phyloP scores from a whole-genome alignment of 2,113 vertebrate species.

The Cinclus cinclus region DNA sequence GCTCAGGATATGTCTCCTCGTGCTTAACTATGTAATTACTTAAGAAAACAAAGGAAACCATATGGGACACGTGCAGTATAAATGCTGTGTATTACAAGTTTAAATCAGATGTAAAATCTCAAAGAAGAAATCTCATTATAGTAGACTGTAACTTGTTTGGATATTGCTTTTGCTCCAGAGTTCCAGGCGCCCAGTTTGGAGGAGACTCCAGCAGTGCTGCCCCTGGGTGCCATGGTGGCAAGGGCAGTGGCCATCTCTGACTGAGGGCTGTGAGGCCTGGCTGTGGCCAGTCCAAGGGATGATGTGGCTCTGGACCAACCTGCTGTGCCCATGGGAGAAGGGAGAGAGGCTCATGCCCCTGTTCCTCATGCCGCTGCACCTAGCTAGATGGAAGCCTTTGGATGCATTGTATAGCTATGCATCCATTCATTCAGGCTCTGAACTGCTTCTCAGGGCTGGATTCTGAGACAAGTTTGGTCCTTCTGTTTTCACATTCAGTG shows the following conservation, averaged over 20 bases:
- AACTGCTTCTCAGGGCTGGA: neutral
- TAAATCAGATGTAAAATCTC: neutral
- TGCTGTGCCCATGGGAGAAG: neutral
- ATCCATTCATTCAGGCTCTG: neutral
- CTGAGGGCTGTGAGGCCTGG: neutral
- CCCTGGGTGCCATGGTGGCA: neutral
- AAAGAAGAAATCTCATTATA: neutral
- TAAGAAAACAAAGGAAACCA: neutral
- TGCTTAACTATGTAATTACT: neutral
- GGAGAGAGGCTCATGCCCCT: neutral
- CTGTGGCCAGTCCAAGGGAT: neutral
- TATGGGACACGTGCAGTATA: neutral
- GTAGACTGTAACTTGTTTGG: neutral
- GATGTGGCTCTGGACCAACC: neutral
- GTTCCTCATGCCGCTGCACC: neutral
- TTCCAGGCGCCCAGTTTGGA: accelerated
- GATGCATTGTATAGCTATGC: neutral
- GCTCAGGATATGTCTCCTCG: neutral
- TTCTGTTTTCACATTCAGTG: neutral
- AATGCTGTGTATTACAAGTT: neutral
- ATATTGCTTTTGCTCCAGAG: neutral
- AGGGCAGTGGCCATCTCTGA: neutral
- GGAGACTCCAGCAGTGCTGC: neutral
- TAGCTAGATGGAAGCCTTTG: neutral
- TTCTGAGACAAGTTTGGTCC: neutral